Evolutionary conservation across 2,888 invertebrate species (phyloP), one percentile per base, ranked within the genome.

Genomic region (Junonia oenone): DNA sequence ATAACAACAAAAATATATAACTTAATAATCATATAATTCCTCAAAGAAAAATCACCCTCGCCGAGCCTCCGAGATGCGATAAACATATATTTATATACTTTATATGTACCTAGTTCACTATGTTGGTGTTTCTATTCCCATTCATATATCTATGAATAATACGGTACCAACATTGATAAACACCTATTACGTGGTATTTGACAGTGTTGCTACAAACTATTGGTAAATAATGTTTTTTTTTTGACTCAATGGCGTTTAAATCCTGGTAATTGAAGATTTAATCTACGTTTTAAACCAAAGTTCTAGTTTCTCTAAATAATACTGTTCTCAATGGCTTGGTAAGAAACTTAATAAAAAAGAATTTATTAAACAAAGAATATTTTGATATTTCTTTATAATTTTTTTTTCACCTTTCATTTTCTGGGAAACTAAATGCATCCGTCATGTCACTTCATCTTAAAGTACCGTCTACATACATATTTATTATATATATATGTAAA

Each of bases 261-360:
- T 73, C 75, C 79, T 83, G 86, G 87, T 87, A 85, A 77, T 75
- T 78, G 78, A 71, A 76, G 77, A 72, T 80, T 76, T 80, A 81
- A 65, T 71, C 85, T 86, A 87, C 76, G 73, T 66, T 72, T 80
- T 79, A 80, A 85, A 85, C 76, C 74, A 76, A 84, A 82, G 72
- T 74, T 79, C 87, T 86, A 88, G 76, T 81, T 83, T 78, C 68
- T 83, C 88, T 89, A 89, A 88, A 85, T 90, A 90, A 90, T 90
- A 90, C 90, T 90, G 90, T 86, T 88, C 80, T 87, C 86, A 88
- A 90, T 90, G 89, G 90, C 89, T 87, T 89, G 87, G 87, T 89
- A 87, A 82, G 78, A 86, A 82, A 81, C 82, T 81, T 82, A 85
- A 77, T 80, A 83, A 79, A 72, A 69, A 70, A 65, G 63, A 64